Evolutionary conservation across 1,140 invertebrate genomes (phyloP), one percentile per base, ranked within the genome.

Genomic region (Pseudomyrmex flavicornis): DNA sequence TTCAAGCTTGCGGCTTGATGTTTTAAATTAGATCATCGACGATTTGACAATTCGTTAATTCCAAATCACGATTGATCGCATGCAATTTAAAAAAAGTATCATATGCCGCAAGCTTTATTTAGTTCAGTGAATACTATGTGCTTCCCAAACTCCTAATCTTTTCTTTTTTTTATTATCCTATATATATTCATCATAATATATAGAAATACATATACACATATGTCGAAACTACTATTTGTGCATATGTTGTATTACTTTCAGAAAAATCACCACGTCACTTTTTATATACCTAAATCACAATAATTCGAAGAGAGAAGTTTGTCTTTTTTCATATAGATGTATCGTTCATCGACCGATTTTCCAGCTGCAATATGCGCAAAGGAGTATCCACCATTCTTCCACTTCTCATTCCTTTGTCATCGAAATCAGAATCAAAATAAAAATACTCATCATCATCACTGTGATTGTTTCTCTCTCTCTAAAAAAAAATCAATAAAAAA

Each of bases 321-420:
- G 35, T 74, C 70, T 63, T 82, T 82, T 44, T 26, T 22, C 12
- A 12, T 15, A 44, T 56, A 74, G 62, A n/a, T 74, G 48, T 44
- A 76, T 65, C 22, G 50, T 77, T 62, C 63, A 13, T 58, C 65
- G 74, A 77, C 20, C 63, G 17, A 75, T 74, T 89, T 85, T 86
- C 83, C 73, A 83, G 62, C 92, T 86, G 93, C 80, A 94, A 92
- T 63, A 91, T 93, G 90, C 92, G 90, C 85, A 94, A 93, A 52
- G 92, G 92, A 92, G 93, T 93, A 88, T 92, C 93, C 77, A 92
- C 92, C 89, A 93, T 90, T 91, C 92, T 92, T 82, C 93, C 89
- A 91, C 91, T 88, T 91, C 79, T 93, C 84, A 92, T 91, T 85
- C 93, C 92, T 90, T 91, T 91, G 72, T 89, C 88, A 87, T 90